Base-by-base conservation (phyloP, 2,797 vertebrate genomes). In the Clarias fuscus region DNA sequence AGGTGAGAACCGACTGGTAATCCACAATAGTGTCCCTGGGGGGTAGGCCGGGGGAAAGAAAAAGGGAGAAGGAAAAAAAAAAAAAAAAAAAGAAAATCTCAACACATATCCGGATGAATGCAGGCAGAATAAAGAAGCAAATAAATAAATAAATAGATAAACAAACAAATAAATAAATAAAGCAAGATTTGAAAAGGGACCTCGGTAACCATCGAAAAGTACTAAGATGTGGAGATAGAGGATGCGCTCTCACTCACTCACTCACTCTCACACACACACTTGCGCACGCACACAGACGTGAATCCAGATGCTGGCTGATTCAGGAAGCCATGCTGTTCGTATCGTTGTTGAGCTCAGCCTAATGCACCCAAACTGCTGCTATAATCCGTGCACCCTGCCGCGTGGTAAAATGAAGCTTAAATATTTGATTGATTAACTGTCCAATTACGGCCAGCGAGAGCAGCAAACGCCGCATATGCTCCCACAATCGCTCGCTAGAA, bases 361-460 rank as follows among this genome's bases (percentile, higher is more conserved):
- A 94, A 95, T 94, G 93, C 93, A 93, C 90, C 92, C 91, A 91
- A 91, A 87, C 91, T 89, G 92, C 93, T 95, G 93, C 93, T 93
- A 94, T 95, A 94, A 95, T 95, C 93, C 94, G 87, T 93, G 93
- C 93, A 93, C 91, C 94, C 95, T 92, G 93, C 94, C 92, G 94
- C 91, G 95, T 93, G 90, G 92, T 94, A 94, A 94, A 95, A 94
- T 93, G 91, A 94, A 94, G 93, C 94, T 95, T 95, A 94, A 95
- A 95, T 95, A 95, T 95, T 94, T 96, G 95, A 96, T 96, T 95
- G 95, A 96, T 96, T 96, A 95, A 95, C 93, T 93, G 94, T 94
- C 94, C 94, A 88, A 91, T 92, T 86, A 92, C 90, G 92, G 94
- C 93, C 92, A 92, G 83, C 90, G 90, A 84, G 67, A 73, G 86